A percentile compares a stretch with the other conserved stretches of the same genome.
These are phyloP conservation scores for Melanargia galathea DNA, from an alignment of 2,888 invertebrate genomes.

Conservation along the genomic window DNA sequence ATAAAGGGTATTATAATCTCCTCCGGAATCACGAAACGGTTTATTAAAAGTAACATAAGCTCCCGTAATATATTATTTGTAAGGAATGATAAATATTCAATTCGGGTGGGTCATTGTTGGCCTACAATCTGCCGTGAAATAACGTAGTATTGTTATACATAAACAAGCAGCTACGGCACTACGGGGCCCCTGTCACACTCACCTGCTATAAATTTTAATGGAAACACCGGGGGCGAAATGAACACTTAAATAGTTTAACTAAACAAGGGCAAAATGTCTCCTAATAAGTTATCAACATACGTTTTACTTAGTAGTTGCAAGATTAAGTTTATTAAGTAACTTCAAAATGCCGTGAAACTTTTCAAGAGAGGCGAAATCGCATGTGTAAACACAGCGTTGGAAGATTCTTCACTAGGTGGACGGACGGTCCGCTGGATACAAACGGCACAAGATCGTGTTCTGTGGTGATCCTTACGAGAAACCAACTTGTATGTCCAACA, in stretches of 20 bases:
- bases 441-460: too few species aligned
- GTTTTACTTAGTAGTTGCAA: slow-evolving; percentile 1
- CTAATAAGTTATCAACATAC: slow-evolving; percentile 17
- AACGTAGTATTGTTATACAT: slow-evolving; percentile 75
- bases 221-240: slow-evolving; percentile 29
- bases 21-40: background rate
- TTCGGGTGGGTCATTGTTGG: slow-evolving; percentile 67
- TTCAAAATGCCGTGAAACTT: background rate
- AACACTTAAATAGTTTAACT: slow-evolving; percentile 37
- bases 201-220: slow-evolving; percentile 38
- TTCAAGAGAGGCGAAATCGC: too few species aligned
- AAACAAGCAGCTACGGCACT: slow-evolving; percentile 62
- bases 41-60: slow-evolving; percentile 17
- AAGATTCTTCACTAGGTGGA: too few species aligned
- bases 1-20: slow-evolving; percentile 6
- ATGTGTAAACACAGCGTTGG: too few species aligned
- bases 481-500: too few species aligned
- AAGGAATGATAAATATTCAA: slow-evolving; percentile 63
- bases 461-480: too few species aligned
- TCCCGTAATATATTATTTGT: slow-evolving; percentile 22
- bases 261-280: slow-evolving; percentile 22
- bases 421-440: too few species aligned
- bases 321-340: background rate
- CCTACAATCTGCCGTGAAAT: slow-evolving; percentile 69
- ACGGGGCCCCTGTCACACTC: slow-evolving; percentile 46